Base-by-base conservation (phyloP, 2,888 invertebrate species). In the Lymantria dispar region DNA sequence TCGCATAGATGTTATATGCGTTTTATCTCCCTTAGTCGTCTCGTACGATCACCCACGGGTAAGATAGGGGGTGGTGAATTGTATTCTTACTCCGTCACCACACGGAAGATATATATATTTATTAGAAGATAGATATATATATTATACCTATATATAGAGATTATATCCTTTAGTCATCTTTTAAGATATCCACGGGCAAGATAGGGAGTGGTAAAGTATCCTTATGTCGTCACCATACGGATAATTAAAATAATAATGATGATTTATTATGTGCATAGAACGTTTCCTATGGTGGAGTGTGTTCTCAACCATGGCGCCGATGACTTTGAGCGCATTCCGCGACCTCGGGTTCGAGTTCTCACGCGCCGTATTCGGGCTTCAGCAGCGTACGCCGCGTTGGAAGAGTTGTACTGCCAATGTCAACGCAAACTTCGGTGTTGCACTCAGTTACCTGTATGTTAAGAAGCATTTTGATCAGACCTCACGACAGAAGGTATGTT, bases 251-350 rank as follows among this genome's bases (percentile, higher is more conserved):
- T 36, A 7, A 36, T 36, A 3, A 36, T 36, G 36, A 11, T 36
- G 7, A 36, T 36, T 7, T 7, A 22, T 22, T 22, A 3, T 14
- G 11, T 48, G 37, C 42, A 37, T 87, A 94, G 95, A 94, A 54
- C 94, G 94, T 55, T 95, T 94, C 83, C 78, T 95, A 15, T 94
- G 95, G 92, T 96, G 96, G 96, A 92, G 93, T 67, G 90, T 94
- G 50, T 94, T 94, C 79, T 93, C 94, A 8, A 92, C 93, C 11
- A 88, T 94, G 43, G 93, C 94, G 0, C 94, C 94, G 29, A 87
- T 94, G 78, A 93, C 94, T 8, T 83, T 92, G 43, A 76, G 83
- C 52, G 76, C 87, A 56, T 94, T 94, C 82, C 90, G 94, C 12
- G 91, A 91, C 54, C 86, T 94, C 1, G 94, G 93, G 33, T 94